phyloP scores from a whole-genome alignment of 2,797 vertebrate species.

The Kryptolebias ocellatus region DNA sequence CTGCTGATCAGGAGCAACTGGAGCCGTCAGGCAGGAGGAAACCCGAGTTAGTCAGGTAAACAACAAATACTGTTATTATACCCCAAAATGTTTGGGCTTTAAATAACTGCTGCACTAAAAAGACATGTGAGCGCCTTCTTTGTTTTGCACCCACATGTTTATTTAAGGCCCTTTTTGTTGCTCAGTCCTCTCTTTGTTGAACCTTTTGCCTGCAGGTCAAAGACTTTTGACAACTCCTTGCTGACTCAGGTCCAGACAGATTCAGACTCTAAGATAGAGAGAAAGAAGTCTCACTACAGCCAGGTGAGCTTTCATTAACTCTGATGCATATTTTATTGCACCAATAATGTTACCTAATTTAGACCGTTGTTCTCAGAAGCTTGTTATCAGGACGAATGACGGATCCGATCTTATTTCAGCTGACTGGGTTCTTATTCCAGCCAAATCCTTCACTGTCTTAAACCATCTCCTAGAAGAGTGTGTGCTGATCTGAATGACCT shows the following conservation, averaged over 20 bases:
- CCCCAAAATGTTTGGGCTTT: too few relatives aligned
- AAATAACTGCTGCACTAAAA: too few relatives aligned
- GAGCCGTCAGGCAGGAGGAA: constrained; percentile 59
- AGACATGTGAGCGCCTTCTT: too few relatives aligned
- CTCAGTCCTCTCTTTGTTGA: background rate
- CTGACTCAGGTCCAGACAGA: constrained; percentile 80
- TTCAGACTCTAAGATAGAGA: constrained; percentile 85
- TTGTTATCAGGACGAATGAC: too few relatives aligned
- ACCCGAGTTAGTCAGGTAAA: constrained; percentile 67
- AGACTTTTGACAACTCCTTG: constrained; percentile 85
- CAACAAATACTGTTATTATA: too few relatives aligned
- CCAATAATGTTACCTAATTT: background rate
- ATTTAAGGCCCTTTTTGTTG: rapidly evolving
- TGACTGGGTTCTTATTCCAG: too few relatives aligned
- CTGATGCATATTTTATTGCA: constrained; percentile 8
- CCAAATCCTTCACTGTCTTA: too few relatives aligned
- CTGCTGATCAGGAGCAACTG: constrained; percentile 49
- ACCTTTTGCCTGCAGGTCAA: constrained; percentile 80
- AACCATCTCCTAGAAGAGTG: too few relatives aligned
- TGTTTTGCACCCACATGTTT: rapidly evolving
- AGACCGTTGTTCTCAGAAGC: background rate
- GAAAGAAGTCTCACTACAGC: constrained; percentile 89
- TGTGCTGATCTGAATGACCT: too few relatives aligned
- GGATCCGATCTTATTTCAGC: too few relatives aligned
- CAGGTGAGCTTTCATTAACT: constrained; percentile 78